Evolutionary conservation across 2,888 invertebrate species (phyloP), one percentile per base, ranked within the genome.

Genomic region (Spodoptera littoralis): DNA sequence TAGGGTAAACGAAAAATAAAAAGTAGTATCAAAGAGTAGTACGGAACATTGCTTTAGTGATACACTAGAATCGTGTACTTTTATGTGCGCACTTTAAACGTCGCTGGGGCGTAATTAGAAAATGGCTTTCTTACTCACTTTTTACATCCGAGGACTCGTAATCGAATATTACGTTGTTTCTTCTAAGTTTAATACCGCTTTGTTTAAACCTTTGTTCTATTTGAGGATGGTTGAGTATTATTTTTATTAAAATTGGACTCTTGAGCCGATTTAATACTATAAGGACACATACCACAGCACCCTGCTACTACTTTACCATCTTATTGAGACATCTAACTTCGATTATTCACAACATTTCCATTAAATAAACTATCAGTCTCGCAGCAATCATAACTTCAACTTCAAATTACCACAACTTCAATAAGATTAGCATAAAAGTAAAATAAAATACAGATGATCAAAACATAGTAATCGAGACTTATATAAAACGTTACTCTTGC

Each of bases 51-150:
- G 43, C 73, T 65, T 49, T 55, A 68, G 67, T 70, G 76, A 77
- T 79, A 77, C 77, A 73, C 50, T 64, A 30, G 72, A 75, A 75
- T 70, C 66, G 76, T 77, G 82, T 79, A 80, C 80, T 84, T 86
- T 83, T 82, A 84, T 83, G 81, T 80, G 81, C 74, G 65, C 83
- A 82, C 80, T 85, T 83, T 82, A 85, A 75, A 76, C 80, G 85
- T 81, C 86, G 79, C 83, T 64, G 70, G 81, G 79, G 82, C 76
- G 68, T 85, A 85, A 87, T 87, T 88, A 87, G 76, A 83, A 79
- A 84, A 86, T 86, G 75, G 84, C 76, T 83, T 79, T 82, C 80
- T 83, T 84, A 75, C 76, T 79, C 74, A 73, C 70, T 62, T 62
- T 76, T 71, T 73, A 62, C 60, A 53, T 41, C 18, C 30, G 22